phyloP scores from a whole-genome alignment of 2,797 vertebrate genomes.

The Tolypeutes matacus region DNA sequence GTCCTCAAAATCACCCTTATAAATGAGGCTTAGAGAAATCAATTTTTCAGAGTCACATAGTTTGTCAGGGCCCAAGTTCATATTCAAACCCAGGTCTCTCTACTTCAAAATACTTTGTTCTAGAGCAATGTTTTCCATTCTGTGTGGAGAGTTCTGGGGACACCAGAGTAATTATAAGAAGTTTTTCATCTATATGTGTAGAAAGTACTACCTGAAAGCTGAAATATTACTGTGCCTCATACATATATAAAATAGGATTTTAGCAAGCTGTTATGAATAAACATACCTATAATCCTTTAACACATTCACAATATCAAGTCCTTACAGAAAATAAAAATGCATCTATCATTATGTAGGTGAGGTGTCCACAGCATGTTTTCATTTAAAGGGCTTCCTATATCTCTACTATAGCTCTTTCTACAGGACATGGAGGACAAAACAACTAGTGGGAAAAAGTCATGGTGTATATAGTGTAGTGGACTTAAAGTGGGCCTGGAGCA shows the following conservation, averaged over 20 bases:
- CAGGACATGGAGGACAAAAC: background rate
- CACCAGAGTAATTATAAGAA: background rate
- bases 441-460: background rate
- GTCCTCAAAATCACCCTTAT: background rate
- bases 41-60: background rate
- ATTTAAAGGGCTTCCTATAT: background rate
- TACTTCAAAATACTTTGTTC: background rate
- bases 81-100: background rate
- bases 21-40: slow-evolving; percentile 14
- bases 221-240: background rate
- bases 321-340: background rate
- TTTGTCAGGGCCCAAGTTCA: background rate
- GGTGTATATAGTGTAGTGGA: background rate
- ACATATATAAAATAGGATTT: slow-evolving; percentile 10
- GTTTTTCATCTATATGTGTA: background rate
- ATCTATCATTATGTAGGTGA: background rate
- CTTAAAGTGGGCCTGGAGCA: background rate
- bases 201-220: background rate
- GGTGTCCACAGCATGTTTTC: background rate
- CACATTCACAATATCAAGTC: background rate
- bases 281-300: slow-evolving; percentile 9
- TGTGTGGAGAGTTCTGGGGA: background rate
- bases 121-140: background rate
- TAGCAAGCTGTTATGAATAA: background rate
- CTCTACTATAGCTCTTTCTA: background rate